A percentile compares a stretch with the other conserved stretches of the same genome.
phyloP scores from a whole-genome alignment of 2,888 invertebrate species.

The Anticlea derivata region DNA sequence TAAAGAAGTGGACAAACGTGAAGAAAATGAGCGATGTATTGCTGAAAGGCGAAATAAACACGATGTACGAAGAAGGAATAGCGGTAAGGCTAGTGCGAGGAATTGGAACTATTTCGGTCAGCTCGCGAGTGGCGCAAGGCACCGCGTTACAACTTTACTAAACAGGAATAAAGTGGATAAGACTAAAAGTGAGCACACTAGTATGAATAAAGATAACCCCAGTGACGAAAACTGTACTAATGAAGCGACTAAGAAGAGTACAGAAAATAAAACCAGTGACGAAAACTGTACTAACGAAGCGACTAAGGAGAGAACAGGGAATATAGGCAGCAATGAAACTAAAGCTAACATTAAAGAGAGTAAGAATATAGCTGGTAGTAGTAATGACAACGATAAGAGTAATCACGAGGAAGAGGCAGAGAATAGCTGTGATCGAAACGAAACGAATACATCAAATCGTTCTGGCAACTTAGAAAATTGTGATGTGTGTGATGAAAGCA shows the following conservation, averaged over 20 bases:
- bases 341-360: slow-evolving; percentile 5
- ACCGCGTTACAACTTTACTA: not conserved
- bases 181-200: not conserved
- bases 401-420: not conserved
- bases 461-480: slow-evolving; percentile 41
- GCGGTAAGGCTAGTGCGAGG: not conserved
- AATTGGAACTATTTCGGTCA: slow-evolving; percentile 7
- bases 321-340: slow-evolving; percentile 18
- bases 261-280: slow-evolving; percentile 15
- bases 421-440: slow-evolving; percentile 21
- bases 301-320: not conserved
- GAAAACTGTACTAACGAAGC: slow-evolving; percentile 10
- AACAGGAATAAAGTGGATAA: not conserved
- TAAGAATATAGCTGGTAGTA: slow-evolving; percentile 14
- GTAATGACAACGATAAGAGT: slow-evolving; percentile 14
- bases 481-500: slow-evolving; percentile 65
- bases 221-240: slow-evolving; percentile 3
- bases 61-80: not conserved
- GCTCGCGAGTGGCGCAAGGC: not conserved
- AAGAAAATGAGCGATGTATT: not conserved
- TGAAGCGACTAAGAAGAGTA: slow-evolving; percentile 5
- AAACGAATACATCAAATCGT: slow-evolving; percentile 25
- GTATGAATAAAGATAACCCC: not conserved
- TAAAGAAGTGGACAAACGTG: not conserved
- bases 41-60: not conserved